Percentiles rank a stretch among this genome's conserved stretches.
phyloP scores from a whole-genome alignment of 2,888 invertebrate species.

The Drosophila multiciliata region DNA sequence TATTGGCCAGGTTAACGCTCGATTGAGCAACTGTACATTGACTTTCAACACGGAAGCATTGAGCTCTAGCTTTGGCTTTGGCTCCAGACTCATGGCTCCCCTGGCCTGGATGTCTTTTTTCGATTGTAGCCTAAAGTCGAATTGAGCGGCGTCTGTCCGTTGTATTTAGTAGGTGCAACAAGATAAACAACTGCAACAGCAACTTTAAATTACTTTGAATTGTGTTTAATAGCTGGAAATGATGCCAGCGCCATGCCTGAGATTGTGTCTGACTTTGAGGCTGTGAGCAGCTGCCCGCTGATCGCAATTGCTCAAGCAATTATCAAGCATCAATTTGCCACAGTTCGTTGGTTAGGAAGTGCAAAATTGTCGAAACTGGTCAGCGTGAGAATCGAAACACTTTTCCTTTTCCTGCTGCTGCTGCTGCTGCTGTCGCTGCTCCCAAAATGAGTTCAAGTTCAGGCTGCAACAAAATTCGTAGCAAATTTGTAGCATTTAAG shows the following conservation, averaged over 20 bases:
- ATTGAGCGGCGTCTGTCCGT: slow-evolving; percentile 10
- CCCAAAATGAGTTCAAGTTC: slow-evolving; percentile 72
- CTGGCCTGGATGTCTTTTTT: slow-evolving; percentile 26
- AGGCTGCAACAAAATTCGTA: slow-evolving; percentile 34
- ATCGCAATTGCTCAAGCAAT: slow-evolving; percentile 68
- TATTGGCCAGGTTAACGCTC: slow-evolving; percentile 69
- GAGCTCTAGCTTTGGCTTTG: slow-evolving; percentile 5
- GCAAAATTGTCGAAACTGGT: slow-evolving; percentile 63
- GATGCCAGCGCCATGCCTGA: slow-evolving; percentile 56
- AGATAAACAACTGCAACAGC: slow-evolving; percentile 34
- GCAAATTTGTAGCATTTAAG: slow-evolving; percentile 75
- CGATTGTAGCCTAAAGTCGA: slow-evolving; percentile 17
- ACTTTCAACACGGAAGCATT: slow-evolving; percentile 77
- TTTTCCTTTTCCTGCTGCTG: slow-evolving; percentile 71
- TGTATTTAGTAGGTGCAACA: slow-evolving; percentile 58
- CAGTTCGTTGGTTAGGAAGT: slow-evolving; percentile 63
- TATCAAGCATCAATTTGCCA: slow-evolving; percentile 71
- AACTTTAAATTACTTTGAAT: slow-evolving; percentile 76
- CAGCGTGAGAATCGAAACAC: slow-evolving; percentile 73
- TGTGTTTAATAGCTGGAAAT: slow-evolving; percentile 80
- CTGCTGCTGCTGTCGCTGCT: slow-evolving; percentile 17
- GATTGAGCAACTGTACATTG: slow-evolving; percentile 71
- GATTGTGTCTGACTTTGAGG: slow-evolving; percentile 28
- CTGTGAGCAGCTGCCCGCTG: slow-evolving; percentile 40
- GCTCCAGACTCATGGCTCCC: slow-evolving; percentile 30